A percentile compares a stretch with the other conserved stretches of the same genome.
These are phyloP conservation scores for Chironomus tepperi DNA, from an alignment of 1,140 invertebrate species.

Conservation along the genomic window DNA sequence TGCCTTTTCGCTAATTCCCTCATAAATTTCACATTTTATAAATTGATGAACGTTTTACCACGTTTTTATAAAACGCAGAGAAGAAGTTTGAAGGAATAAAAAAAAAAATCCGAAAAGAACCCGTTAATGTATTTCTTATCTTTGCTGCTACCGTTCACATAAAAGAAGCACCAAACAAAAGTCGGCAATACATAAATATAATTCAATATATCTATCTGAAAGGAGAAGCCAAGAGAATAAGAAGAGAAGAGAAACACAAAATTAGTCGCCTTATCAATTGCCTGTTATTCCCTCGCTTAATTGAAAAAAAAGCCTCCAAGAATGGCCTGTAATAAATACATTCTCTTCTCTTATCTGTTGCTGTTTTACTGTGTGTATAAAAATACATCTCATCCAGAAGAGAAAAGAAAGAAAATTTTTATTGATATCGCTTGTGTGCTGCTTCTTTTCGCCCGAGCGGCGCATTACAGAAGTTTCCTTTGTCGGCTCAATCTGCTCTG, in stretches of 20 bases:
- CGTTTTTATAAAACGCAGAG: background rate
- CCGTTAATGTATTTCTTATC: slow-evolving; percentile 24
- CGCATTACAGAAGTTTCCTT: background rate
- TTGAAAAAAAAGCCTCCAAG: slow-evolving; percentile 15
- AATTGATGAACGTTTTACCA: slow-evolving; percentile 8
- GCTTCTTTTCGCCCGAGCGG: background rate
- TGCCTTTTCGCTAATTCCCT: background rate
- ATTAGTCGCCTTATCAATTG: slow-evolving; percentile 19
- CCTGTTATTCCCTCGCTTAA: slow-evolving; percentile 10
- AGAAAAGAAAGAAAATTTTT: slow-evolving; percentile 12
- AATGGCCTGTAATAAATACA: slow-evolving; percentile 10
- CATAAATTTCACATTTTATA: slow-evolving; percentile 3
- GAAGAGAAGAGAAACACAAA: background rate
- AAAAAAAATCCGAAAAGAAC: background rate
- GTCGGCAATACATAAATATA: background rate
- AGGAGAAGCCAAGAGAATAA: background rate
- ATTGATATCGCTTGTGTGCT: slow-evolving; percentile 17
- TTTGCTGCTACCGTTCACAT: slow-evolving; percentile 15
- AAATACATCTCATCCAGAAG: background rate
- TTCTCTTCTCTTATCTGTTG: slow-evolving; percentile 18
- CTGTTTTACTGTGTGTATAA: slow-evolving; percentile 12
- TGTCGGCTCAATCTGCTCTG: slow-evolving; percentile 17
- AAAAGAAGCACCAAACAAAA: slow-evolving; percentile 14
- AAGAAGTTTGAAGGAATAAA: background rate
- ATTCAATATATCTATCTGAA: background rate